A percentile compares a stretch with the other conserved stretches of the same genome.
Conservation (phyloP, 2,888 invertebrate genomes). For the Adelognathus sp. region DNA sequence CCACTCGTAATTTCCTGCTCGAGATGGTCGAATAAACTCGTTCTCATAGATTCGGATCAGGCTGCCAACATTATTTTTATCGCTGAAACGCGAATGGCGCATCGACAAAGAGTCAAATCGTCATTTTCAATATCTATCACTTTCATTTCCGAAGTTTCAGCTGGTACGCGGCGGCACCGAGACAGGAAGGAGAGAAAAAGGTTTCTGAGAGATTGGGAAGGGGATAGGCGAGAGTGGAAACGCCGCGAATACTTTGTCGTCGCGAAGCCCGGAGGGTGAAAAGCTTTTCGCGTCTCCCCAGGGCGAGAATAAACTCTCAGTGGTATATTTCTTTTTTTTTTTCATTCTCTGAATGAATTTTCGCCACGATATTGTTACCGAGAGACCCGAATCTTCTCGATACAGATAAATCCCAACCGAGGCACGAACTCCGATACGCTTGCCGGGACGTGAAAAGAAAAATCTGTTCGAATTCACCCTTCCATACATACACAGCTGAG, state of each 20-base stretch:
- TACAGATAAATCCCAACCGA: constrained; percentile 13
- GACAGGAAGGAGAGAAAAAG: background rate
- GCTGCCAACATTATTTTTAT: background rate
- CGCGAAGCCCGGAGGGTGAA: constrained; percentile 7
- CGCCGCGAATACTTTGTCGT: background rate
- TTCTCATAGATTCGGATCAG: no score
- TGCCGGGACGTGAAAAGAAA: background rate
- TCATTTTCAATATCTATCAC: constrained; percentile 59
- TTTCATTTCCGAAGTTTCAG: constrained; percentile 60
- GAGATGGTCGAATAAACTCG: background rate
- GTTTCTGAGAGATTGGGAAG: background rate
- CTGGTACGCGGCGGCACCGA: constrained; percentile 20
- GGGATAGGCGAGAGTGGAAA: background rate
- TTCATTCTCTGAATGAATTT: constrained; percentile 25
- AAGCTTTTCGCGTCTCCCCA: background rate
- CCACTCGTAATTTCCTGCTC: constrained; percentile 19
- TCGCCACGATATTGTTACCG: constrained; percentile 20
- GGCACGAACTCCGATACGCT: constrained; percentile 6
- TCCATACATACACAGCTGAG: background rate
- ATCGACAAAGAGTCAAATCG: constrained; percentile 11
- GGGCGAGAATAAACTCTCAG: background rate
- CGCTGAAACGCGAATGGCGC: background rate
- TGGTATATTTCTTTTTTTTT: background rate
- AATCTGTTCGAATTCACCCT: constrained; percentile 29
- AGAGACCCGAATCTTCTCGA: constrained; percentile 25